These are phyloP conservation scores for Phortica okadai DNA, from an alignment of 2,888 invertebrate species.

Conservation along the genomic window DNA sequence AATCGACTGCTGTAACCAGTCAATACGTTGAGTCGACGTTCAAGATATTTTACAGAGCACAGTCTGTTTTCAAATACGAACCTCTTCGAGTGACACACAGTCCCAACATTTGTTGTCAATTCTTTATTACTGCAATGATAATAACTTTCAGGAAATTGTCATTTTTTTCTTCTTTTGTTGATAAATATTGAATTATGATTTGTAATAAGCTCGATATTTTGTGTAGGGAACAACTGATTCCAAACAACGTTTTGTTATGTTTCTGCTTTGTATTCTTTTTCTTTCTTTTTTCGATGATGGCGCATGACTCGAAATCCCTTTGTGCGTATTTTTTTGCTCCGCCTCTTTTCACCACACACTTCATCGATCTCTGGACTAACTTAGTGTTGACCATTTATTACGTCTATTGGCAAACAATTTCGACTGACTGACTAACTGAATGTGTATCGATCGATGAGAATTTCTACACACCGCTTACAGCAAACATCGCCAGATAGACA, in stretches of 20 bases:
- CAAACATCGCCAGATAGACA: background rate
- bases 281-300: constrained; percentile 37
- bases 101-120: no score
- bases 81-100: no score
- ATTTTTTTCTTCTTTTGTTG: no score
- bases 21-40: no score
- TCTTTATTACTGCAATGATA: no score
- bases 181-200: no score
- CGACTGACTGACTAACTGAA: constrained; percentile 11
- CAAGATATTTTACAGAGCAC: no score
- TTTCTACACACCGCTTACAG: constrained; percentile 4
- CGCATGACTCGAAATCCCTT: constrained; percentile 48
- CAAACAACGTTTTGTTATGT: background rate
- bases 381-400: constrained; percentile 30
- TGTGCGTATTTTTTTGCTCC: constrained; percentile 57
- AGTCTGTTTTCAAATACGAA: no score
- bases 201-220: no score
- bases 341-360: constrained; percentile 63
- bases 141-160: no score
- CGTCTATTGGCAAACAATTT: background rate
- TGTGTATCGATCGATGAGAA: constrained; percentile 26
- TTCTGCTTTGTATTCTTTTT: background rate
- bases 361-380: constrained; percentile 61
- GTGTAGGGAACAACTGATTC: no score
- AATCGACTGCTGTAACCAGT: no score